Conservation (phyloP, 1,140 invertebrate genomes). For the Araneus ventricosus region DNA sequence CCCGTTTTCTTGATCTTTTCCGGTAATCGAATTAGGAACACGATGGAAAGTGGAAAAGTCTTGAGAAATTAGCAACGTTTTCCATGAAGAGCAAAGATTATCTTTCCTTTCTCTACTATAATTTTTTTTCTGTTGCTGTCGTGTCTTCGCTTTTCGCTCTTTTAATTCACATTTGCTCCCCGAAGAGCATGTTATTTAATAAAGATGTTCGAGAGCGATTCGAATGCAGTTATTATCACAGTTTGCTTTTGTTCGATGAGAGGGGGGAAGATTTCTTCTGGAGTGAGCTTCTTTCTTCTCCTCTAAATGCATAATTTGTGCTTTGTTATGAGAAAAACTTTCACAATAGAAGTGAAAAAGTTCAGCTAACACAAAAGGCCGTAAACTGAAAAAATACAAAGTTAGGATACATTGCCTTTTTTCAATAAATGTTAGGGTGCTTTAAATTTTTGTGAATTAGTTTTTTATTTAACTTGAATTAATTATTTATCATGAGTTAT, state of each 20-base stretch:
- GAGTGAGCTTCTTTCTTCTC: not conserved
- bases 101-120: not conserved
- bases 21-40: not conserved
- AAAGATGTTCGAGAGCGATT: not conserved
- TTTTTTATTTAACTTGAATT: not conserved
- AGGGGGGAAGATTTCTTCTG: not conserved
- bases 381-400: not conserved
- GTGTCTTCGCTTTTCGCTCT: not conserved
- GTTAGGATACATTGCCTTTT: not conserved
- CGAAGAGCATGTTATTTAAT: not conserved
- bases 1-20: not conserved
- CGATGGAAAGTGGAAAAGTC: not conserved
- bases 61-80: not conserved
- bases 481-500: not conserved
- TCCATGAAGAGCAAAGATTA: not conserved
- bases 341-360: not conserved
- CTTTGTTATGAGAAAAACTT: not conserved
- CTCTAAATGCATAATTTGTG: not conserved
- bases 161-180: not conserved
- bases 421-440: not conserved
- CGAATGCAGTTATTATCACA: not conserved
- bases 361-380: not conserved
- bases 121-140: not conserved
- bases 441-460: too few relatives aligned
- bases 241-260: not conserved